Evolutionary conservation across 2,113 vertebrate species (phyloP), one percentile per base, ranked within the genome.

Genomic region (Silurus asotus): DNA sequence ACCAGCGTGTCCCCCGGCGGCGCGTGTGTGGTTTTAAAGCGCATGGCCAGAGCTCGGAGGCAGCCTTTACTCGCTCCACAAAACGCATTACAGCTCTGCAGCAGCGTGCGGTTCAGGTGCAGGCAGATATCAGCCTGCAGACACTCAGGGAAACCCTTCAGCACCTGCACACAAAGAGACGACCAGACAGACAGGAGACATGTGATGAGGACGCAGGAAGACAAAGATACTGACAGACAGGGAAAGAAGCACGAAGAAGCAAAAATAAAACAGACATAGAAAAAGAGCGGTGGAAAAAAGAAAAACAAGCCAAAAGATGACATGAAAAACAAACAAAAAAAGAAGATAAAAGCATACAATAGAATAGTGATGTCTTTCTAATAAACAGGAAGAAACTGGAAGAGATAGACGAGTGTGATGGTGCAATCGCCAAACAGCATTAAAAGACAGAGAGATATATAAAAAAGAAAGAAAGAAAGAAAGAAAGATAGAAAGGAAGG

Each of bases 121-220:
- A 99, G 96, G 91, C 98, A 99, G 94, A 99, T 99, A 90, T 99
- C 98, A 0, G 98, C 98, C 93, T 99, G 98, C 87, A 99, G 95
- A 92, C 98, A 99, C 94, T 99, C 98, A 0, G 98, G 98, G 91
- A 99, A 99, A 23, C 98, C 98, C 91, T 99, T 99, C 91, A 99
- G 91, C 88, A 99, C 98, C 98, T 99, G 92, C 79, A 69, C 87
- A 86, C 4, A 0, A 0, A 56, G 17, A 15, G 15, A 49, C 62
- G 25, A 28, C 9, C 10, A 37, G 25, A 28, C 4, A 69, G n/a
- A 56, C 55, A 51, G 53, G 8, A 37, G 25, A 37, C 37, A 37
- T 37, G 69, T 8, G 69, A 48, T 3, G 13, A 65, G 23, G 11
- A 53, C 6, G 65, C 49, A 67, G 81, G 53, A 3, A 45, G 4